These are phyloP conservation scores for Chironomus striatipennis DNA, from an alignment of 1,140 invertebrate species.

Conservation along the genomic window DNA sequence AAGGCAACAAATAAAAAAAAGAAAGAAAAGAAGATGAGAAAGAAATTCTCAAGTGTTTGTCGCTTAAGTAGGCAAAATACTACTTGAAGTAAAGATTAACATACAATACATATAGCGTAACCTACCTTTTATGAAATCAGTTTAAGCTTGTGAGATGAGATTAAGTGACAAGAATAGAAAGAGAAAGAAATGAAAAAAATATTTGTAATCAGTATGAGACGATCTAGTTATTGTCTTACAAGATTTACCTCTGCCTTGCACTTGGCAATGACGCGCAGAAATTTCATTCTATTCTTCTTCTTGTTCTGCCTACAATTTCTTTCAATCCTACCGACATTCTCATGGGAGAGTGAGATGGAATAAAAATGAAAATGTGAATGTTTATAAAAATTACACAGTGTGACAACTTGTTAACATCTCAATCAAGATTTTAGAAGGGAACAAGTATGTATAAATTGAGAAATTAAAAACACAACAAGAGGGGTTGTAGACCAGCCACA, in stretches of 20 bases:
- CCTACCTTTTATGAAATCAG: background rate
- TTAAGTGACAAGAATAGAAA: conserved; percentile 9
- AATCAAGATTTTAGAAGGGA: background rate
- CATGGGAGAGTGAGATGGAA: too few species aligned
- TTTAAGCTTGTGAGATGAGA: background rate
- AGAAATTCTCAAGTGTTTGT: background rate
- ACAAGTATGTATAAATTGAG: background rate
- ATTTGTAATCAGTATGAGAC: background rate
- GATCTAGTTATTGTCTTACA: conserved; percentile 8
- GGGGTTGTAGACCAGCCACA: background rate
- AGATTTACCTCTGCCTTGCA: conserved; percentile 6
- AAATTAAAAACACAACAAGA: background rate
- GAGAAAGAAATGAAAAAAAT: background rate
- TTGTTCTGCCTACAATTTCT: background rate
- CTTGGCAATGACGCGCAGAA: conserved; percentile 1
- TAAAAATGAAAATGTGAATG: background rate
- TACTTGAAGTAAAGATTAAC: conserved; percentile 20
- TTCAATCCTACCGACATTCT: background rate
- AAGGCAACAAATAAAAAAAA: too few species aligned
- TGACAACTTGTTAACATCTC: conserved; percentile 22
- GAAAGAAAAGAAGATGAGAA: too few species aligned
- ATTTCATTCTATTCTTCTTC: background rate
- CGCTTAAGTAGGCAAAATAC: background rate
- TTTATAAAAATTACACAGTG: conserved; percentile 3
- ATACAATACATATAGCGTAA: conserved; percentile 20